Conservation (phyloP, 2,888 invertebrate species). For the Campopleginae sp. region DNA sequence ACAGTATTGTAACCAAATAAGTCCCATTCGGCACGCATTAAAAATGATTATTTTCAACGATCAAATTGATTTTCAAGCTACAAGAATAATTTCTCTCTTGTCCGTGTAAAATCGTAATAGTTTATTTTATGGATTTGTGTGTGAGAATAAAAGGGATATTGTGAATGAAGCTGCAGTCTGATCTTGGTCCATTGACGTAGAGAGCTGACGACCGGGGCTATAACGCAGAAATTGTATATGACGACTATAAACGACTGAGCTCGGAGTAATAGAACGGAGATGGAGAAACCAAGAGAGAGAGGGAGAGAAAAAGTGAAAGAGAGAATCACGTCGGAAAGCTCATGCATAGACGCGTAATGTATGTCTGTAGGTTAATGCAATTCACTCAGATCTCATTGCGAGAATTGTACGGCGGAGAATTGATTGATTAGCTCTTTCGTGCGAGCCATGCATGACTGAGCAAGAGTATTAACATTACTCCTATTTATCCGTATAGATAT, state of each 20-base stretch:
- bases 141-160: constrained; percentile 26
- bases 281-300: constrained; percentile 30
- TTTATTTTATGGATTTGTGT: neutral
- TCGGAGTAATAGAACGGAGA: constrained; percentile 44
- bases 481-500: constrained; percentile 4
- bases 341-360: constrained; percentile 79
- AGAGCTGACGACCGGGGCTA: constrained; percentile 63
- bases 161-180: constrained; percentile 49
- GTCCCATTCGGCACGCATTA: neutral
- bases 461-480: constrained; percentile 38
- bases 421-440: constrained; percentile 83
- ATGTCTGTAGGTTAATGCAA: constrained; percentile 84
- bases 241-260: constrained; percentile 54
- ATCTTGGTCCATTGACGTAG: constrained; percentile 54
- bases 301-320: constrained; percentile 42
- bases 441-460: constrained; percentile 61
- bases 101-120: neutral
- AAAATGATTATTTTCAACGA: neutral
- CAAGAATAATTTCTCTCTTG: neutral
- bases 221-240: constrained; percentile 52
- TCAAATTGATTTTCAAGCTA: neutral
- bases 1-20: neutral
- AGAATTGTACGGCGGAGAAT: constrained; percentile 81
- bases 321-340: constrained; percentile 68
- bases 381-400: constrained; percentile 83